These are phyloP conservation scores for Lepus townsendii DNA, from an alignment of 2,797 vertebrate genomes.

Conservation along the genomic window DNA sequence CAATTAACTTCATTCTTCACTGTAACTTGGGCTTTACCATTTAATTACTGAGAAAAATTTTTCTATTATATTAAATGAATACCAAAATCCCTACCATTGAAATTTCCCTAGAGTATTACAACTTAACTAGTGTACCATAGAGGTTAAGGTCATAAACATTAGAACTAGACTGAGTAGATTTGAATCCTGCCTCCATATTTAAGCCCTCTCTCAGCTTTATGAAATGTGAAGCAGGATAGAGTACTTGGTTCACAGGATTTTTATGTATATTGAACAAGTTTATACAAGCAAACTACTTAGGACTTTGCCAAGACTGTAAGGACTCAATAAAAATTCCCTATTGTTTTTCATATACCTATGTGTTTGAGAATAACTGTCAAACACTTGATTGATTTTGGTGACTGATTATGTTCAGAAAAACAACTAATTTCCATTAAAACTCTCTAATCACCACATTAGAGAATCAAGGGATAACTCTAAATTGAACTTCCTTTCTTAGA, in stretches of 20 bases:
- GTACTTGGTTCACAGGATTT: background rate
- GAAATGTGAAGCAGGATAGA: background rate
- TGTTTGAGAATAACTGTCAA: constrained; percentile 57
- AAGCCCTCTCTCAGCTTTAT: background rate
- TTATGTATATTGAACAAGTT: background rate
- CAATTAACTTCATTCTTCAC: background rate
- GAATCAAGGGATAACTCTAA: constrained; percentile 37
- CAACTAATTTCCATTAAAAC: constrained; percentile 53
- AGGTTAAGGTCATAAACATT: background rate
- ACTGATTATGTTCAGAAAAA: constrained; percentile 63
- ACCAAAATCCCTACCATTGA: background rate
- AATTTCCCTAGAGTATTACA: background rate
- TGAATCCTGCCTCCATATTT: background rate
- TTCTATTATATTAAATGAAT: background rate
- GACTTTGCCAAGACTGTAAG: background rate
- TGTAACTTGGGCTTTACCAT: background rate
- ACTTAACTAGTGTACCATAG: background rate
- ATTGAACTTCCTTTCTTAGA: constrained; percentile 40
- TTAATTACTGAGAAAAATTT: background rate
- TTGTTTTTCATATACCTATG: background rate
- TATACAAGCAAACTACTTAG: constrained; percentile 25
- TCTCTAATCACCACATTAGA: constrained; percentile 39
- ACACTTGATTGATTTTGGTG: constrained; percentile 44
- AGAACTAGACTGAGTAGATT: background rate
- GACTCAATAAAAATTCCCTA: constrained; percentile 40